Evolutionary conservation across 2,797 vertebrate genomes (phyloP), one percentile per base, ranked within the genome.

Genomic region (Scleropages formosus): DNA sequence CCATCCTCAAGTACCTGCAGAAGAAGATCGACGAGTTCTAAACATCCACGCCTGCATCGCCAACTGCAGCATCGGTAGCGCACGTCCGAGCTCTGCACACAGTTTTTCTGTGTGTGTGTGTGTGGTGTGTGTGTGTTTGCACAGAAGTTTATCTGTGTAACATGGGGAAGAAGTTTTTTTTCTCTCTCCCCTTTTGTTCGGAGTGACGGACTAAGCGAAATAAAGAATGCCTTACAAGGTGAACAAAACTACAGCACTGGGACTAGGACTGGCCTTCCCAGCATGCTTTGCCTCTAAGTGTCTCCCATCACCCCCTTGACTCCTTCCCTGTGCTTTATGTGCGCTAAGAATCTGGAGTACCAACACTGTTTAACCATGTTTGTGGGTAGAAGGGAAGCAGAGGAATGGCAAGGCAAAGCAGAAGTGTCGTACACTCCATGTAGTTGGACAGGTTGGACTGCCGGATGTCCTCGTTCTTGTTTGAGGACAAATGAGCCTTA

Each of bases 1-100:
- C 97, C 69, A 98, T 99, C 86, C 87, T 99, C 75, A 95, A 94
- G 85, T 95, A 96, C 78, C 90, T 98, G 79, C 96, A 98, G 90
- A 94, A 91, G 82, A 95, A 94, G 81, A 94, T 95, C 0, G 93
- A 95, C 75, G 93, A 95, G 79, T 94, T 95, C 80, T 96, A 92
- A 93, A 47, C 9, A 26, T 39, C 13, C n/a, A 9, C 22, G 22
- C 7, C 24, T 15, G 26, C 26, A 59, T 10, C 13, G 6, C 51
- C n/a, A 12, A 8, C 26, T 16, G 26, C 12, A 26, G 49, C 26
- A 1, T 8, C 10, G 11, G 20, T 16, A 39, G 46, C 26, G 51
- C 24, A 61, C 8, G 39, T n/a, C 18, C n/a, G 10, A 10, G 10
- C n/a, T 4, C 44, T 9, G 6, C 16, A 24, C 6, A 61, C n/a